These are phyloP conservation scores for Antitype chi DNA, from an alignment of 2,888 invertebrate species.

Conservation along the genomic window DNA sequence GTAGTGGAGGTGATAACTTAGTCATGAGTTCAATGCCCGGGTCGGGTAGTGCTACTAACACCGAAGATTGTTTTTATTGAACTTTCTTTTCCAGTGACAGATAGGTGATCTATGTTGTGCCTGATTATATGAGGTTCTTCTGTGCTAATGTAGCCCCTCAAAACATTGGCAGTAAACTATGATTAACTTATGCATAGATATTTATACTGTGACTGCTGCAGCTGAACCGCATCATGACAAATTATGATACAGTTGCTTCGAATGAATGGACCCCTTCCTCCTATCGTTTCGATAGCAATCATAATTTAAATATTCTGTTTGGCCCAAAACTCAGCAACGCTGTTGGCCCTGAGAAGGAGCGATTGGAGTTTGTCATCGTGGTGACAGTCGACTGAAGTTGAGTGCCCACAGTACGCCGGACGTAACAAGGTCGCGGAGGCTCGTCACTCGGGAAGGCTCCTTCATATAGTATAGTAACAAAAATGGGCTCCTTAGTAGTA, in stretches of 20 bases:
- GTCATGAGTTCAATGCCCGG: background rate
- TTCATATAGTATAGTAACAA: too few species aligned
- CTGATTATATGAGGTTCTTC: background rate
- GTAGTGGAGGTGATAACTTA: background rate
- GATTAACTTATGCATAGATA: background rate
- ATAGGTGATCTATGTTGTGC: background rate
- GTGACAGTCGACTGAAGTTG: background rate
- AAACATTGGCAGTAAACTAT: background rate
- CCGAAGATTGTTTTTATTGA: background rate
- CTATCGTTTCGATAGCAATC: too few species aligned
- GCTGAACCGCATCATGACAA: background rate
- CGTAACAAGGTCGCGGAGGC: too few species aligned
- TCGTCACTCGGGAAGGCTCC: too few species aligned
- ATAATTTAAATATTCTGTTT: too few species aligned
- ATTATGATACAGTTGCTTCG: background rate
- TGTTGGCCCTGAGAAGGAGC: too few species aligned
- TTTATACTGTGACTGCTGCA: background rate
- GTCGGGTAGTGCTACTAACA: too few species aligned
- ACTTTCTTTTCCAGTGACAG: too few species aligned
- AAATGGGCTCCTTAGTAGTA: too few species aligned
- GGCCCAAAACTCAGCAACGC: too few species aligned
- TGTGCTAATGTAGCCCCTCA: background rate
- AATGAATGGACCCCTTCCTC: too few species aligned
- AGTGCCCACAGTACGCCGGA: too few species aligned
- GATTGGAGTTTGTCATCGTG: background rate